phyloP scores from a whole-genome alignment of 2,113 vertebrate genomes.

The Calonectris borealis region DNA sequence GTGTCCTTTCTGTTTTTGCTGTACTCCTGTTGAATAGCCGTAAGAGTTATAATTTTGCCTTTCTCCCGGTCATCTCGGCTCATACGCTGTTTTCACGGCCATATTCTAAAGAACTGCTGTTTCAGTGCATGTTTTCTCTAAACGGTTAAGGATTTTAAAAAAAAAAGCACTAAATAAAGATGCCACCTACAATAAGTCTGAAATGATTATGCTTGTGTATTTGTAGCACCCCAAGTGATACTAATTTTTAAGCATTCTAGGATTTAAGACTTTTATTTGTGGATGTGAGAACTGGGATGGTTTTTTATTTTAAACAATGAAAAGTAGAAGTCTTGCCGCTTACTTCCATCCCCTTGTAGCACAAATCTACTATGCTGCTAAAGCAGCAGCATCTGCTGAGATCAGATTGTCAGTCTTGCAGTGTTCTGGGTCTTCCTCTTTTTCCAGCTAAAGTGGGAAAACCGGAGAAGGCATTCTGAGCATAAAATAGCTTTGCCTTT shows the following conservation, averaged over 20 bases:
- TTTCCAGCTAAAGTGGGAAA: neutral
- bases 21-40: fast-evolving
- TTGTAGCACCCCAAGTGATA: neutral
- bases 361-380: neutral
- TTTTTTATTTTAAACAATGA: neutral
- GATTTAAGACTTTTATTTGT: neutral
- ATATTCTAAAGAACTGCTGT: neutral
- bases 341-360: neutral
- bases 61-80: neutral
- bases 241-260: neutral
- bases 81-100: neutral
- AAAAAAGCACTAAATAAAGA: neutral
- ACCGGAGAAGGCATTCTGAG: neutral
- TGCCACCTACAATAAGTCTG: neutral
- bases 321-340: neutral
- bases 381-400: neutral
- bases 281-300: neutral
- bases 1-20: neutral
- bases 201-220: neutral
- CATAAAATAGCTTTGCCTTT: neutral
- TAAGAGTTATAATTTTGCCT: neutral
- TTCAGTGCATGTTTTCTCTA: neutral
- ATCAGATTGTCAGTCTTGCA: neutral
- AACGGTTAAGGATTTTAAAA: neutral
- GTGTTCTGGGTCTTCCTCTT: neutral